These are phyloP conservation scores for Mimas tiliae DNA, from an alignment of 2,888 invertebrate genomes.

Conservation along the genomic window DNA sequence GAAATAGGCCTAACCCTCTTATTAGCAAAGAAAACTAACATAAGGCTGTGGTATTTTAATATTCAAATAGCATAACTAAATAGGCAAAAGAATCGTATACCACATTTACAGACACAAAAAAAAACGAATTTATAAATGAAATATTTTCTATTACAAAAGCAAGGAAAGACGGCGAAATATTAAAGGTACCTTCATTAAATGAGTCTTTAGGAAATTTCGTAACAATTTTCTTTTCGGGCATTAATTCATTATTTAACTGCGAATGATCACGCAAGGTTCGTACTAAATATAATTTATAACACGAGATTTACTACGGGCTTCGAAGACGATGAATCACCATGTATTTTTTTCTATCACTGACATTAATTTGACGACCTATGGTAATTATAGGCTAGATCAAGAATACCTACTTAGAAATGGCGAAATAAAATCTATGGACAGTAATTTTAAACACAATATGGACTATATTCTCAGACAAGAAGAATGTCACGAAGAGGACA, in stretches of 20 bases:
- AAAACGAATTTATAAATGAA: neutral
- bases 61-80: too few species aligned
- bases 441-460: too few species aligned
- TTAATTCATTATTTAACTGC: conserved; percentile 35
- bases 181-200: conserved; percentile 58
- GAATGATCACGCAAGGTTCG: conserved; percentile 37
- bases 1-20: too few species aligned
- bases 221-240: conserved; percentile 31
- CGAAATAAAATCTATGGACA: too few species aligned
- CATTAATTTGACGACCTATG: neutral
- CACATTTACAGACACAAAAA: neutral
- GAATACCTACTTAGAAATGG: neutral
- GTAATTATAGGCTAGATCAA: too few species aligned
- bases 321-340: neutral
- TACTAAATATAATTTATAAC: conserved; percentile 24
- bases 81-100: neutral
- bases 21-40: too few species aligned
- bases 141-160: conserved; percentile 9
- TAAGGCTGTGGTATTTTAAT: too few species aligned
- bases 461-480: too few species aligned
- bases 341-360: neutral
- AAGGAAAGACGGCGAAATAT: neutral
- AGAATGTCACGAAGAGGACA: too few species aligned
- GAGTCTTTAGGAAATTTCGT: conserved; percentile 47
- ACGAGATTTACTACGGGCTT: conserved; percentile 4